Conservation (phyloP, 2,113 vertebrate species). For the Chloebia gouldiae region DNA sequence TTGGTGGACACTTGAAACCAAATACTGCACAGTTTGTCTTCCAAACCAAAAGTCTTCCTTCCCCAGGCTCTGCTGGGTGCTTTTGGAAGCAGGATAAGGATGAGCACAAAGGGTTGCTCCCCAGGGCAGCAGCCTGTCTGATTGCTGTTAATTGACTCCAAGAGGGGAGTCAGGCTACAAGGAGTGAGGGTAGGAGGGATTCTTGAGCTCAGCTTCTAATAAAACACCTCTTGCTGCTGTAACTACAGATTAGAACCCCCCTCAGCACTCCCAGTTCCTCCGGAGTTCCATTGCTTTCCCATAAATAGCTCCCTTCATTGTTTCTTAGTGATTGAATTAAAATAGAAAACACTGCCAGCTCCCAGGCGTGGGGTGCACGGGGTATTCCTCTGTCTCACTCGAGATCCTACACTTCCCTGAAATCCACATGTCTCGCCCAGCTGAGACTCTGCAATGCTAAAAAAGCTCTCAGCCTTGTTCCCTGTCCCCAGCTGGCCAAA, state of each 20-base stretch:
- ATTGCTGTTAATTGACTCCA: fast-evolving
- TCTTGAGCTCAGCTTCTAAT: neutral
- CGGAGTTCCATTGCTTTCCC: neutral
- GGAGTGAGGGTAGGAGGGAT: neutral
- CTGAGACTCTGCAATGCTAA: neutral
- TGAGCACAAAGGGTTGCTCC: neutral
- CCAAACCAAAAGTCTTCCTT: neutral
- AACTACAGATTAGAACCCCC: neutral
- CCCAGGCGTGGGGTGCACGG: neutral
- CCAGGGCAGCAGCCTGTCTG: neutral
- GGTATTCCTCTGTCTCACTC: neutral
- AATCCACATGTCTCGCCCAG: neutral
- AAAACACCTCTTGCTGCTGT: neutral
- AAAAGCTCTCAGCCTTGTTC: neutral
- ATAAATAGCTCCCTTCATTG: constrained; percentile 28
- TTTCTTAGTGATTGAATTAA: constrained; percentile 26
- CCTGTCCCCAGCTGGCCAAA: neutral
- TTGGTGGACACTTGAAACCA: constrained; percentile 32
- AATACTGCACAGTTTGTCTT: neutral
- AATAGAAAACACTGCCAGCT: constrained; percentile 1
- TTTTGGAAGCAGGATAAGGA: neutral
- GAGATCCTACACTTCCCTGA: neutral
- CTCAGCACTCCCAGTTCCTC: neutral
- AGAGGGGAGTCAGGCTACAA: fast-evolving
- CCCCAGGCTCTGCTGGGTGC: neutral